Base-by-base conservation (phyloP, 1,140 invertebrate species). In the Zeugodacus cucurbitae region DNA sequence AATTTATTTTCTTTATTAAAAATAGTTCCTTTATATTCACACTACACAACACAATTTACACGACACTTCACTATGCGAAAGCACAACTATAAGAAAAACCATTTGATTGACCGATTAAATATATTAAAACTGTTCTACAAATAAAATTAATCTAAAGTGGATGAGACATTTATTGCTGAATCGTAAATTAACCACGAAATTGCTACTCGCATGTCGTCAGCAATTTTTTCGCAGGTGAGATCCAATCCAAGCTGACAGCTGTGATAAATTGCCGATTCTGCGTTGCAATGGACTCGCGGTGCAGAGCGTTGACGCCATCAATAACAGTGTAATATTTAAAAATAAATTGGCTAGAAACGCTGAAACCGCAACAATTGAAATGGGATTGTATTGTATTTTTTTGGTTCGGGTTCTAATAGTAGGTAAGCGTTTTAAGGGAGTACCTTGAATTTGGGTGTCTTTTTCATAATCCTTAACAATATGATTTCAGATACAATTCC, bases 141-240 rank as follows among this genome's bases (percentile, higher is more conserved):
- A 74, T 74, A 22, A 74, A 74, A 74, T 74, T 41, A 74, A 74
- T 74, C 67, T 41, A 74, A 74, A 74, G 67, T 74, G 67, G 67
- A 5, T 74, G 67, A 41, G 67, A 74, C 67, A 74, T 74, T 74
- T 74, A 74, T 74, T 74, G 67, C 67, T 74, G 34, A 74, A 74
- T 74, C 67, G 67, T 74, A 74, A 74, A 74, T 74, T 74, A 74
- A 74, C 67, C 67, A 74, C 67, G 34, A 74, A 74, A 74, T 67
- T 67, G 62, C 62, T 67, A 32, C 62, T 67, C 14, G 29, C 29
- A 34, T 41, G 67, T 74, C 67, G 67, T 32, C 67, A 74, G 41
- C 67, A 41, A 74, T 74, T 74, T 74, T 74, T 74, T 74, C 32
- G 37, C 67, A 74, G 67, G 67, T 74, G 67, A 74, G 67, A 37